Conservation (phyloP, 2,113 vertebrate species). For the Nothocercus nigrocapillus region DNA sequence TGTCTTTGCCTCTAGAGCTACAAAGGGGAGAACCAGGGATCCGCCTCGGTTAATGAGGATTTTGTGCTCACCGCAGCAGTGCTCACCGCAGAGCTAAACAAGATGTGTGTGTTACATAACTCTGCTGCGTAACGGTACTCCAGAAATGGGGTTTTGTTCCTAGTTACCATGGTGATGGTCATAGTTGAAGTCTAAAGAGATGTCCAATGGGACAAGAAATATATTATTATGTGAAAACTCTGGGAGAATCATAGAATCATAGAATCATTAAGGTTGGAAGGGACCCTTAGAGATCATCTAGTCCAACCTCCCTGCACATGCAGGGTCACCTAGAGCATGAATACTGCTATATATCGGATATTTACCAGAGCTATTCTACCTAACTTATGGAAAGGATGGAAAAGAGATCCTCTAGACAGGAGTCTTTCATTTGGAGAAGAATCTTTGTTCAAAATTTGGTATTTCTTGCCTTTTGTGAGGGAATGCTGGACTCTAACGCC, state of each 20-base stretch:
- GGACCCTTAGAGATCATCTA: too few species aligned
- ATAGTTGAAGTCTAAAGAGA: conserved; percentile 1
- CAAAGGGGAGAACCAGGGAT: not conserved
- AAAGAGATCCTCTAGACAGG: not conserved
- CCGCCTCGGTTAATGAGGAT: not conserved
- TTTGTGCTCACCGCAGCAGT: not conserved
- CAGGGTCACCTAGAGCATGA: too few species aligned
- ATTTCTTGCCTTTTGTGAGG: not conserved
- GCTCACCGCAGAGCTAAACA: not conserved
- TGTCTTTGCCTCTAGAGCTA: accelerated
- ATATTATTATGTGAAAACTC: not conserved
- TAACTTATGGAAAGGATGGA: not conserved
- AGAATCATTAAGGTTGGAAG: too few species aligned
- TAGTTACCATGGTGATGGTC: conserved; percentile 46
- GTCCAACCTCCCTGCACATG: too few species aligned
- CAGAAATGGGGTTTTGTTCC: not conserved
- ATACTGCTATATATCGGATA: not conserved
- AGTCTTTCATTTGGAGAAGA: not conserved
- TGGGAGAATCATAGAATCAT: not conserved
- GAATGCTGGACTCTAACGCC: not conserved
- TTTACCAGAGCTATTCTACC: not conserved
- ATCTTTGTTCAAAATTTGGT: not conserved
- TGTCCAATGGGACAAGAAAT: not conserved
- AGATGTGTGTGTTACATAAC: not conserved
- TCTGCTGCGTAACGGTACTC: not conserved